Conservation (phyloP, 2,888 invertebrate genomes). For the Cosmorhoe ocellata region DNA sequence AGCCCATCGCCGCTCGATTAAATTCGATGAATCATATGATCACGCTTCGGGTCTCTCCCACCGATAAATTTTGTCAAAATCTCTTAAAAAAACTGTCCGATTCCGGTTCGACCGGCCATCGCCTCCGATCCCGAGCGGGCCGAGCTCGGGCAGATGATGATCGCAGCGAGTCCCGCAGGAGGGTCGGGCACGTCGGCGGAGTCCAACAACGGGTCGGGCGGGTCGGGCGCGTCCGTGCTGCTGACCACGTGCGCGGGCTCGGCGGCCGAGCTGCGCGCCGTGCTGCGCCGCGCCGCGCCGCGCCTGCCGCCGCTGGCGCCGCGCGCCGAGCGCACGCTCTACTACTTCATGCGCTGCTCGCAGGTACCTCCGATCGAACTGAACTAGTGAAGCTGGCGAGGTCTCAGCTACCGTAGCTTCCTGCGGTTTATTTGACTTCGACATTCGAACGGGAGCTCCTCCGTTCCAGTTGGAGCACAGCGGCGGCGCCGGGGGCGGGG, state of each 20-base stretch:
- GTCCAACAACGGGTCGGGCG: constrained; percentile 42
- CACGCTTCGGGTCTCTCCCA: too few relatives aligned
- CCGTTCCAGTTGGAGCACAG: constrained; percentile 84
- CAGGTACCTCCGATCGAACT: constrained; percentile 81
- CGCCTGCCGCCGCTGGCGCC: constrained; percentile 83
- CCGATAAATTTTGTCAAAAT: too few relatives aligned
- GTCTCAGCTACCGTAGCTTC: too few relatives aligned
- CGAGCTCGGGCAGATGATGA: too few relatives aligned
- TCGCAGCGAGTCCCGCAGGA: too few relatives aligned
- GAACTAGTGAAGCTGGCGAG: too few relatives aligned
- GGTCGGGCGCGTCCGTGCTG: constrained; percentile 73
- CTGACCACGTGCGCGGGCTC: constrained; percentile 95
- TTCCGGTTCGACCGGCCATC: too few relatives aligned
- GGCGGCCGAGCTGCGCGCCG: constrained; percentile 88
- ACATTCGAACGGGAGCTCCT: neutral
- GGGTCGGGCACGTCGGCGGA: constrained; percentile 55
- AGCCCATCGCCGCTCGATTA: too few relatives aligned
- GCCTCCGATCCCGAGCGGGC: too few relatives aligned
- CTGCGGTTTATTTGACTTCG: too few relatives aligned
- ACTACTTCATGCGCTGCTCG: constrained; percentile 96
- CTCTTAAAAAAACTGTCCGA: too few relatives aligned
- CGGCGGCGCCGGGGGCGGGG: constrained; percentile 47
- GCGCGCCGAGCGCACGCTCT: constrained; percentile 89
- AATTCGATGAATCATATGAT: too few relatives aligned
- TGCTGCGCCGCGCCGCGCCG: constrained; percentile 86